phyloP scores from a whole-genome alignment of 2,888 invertebrate species.

The Ochlodes sylvanus region DNA sequence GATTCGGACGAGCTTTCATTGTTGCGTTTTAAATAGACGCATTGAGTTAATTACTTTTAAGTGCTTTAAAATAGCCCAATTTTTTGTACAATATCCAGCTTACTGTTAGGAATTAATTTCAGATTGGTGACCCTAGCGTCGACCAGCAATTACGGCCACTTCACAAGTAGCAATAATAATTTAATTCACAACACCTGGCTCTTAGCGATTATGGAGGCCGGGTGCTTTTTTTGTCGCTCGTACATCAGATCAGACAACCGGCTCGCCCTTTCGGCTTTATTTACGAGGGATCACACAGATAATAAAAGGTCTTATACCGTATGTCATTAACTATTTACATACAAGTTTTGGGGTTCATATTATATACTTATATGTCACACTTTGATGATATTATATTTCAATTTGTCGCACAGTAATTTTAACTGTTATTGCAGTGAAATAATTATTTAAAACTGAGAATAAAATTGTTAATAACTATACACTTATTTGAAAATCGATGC shows the following conservation, averaged over 20 bases:
- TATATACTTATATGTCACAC: too few species aligned
- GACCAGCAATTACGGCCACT: slow-evolving; percentile 51
- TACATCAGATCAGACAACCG: slow-evolving; percentile 51
- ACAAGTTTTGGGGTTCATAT: neutral
- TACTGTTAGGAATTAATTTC: slow-evolving; percentile 1
- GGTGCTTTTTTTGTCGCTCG: slow-evolving; percentile 53
- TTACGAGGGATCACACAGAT: slow-evolving; percentile 28
- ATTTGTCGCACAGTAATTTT: too few species aligned
- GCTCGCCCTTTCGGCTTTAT: slow-evolving; percentile 51
- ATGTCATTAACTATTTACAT: neutral
- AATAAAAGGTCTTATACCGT: slow-evolving; percentile 8
- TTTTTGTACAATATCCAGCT: neutral
- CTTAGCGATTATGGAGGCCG: slow-evolving; percentile 50
- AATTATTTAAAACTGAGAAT: too few species aligned
- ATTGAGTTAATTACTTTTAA: neutral
- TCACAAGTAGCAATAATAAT: slow-evolving; percentile 58
- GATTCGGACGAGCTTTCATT: too few species aligned
- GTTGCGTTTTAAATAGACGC: too few species aligned
- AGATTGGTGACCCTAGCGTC: slow-evolving; percentile 18
- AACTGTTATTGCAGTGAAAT: neutral
- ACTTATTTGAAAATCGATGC: too few species aligned
- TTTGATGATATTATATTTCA: neutral
- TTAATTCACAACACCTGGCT: slow-evolving; percentile 59
- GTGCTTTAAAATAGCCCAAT: neutral
- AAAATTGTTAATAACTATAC: too few species aligned